A percentile compares a stretch with the other conserved stretches of the same genome.
phyloP scores from a whole-genome alignment of 2,797 vertebrate genomes.

The Pelochelys cantorii region DNA sequence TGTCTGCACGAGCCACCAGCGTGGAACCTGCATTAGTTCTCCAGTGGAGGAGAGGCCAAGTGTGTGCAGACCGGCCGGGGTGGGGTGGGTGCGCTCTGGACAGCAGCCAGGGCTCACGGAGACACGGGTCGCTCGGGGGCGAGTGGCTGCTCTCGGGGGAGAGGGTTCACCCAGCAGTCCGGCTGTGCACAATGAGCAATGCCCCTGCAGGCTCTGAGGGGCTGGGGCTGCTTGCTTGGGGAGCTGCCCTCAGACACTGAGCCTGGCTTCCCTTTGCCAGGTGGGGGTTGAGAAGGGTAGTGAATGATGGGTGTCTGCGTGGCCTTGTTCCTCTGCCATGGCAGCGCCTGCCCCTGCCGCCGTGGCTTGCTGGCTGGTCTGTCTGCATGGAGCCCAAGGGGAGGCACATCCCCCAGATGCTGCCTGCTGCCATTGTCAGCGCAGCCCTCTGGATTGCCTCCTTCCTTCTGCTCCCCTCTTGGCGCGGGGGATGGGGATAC shows the following conservation, averaged over 20 bases:
- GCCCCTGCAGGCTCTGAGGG: not conserved
- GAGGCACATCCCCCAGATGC: not conserved
- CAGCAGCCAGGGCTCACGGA: not conserved
- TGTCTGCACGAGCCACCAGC: accelerated
- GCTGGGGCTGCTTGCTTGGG: too few relatives aligned
- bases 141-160: accelerated
- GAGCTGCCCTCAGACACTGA: not conserved
- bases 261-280: not conserved
- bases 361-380: not conserved
- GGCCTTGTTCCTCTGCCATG: not conserved
- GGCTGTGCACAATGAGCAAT: slow-evolving; percentile 15
- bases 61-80: accelerated
- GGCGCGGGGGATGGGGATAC: not conserved
- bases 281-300: not conserved
- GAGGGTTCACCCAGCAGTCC: slow-evolving; percentile 35
- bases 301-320: not conserved
- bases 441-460: not conserved
- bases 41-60: not conserved
- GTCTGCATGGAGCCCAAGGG: not conserved
- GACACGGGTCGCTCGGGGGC: not conserved
- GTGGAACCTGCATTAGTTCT: not conserved
- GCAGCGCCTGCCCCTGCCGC: not conserved
- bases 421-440: slow-evolving; percentile 22
- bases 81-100: accelerated
- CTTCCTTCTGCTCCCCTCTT: not conserved